These are phyloP conservation scores for Paraplagusia blochii DNA, from an alignment of 2,113 vertebrate species.

Conservation along the genomic window DNA sequence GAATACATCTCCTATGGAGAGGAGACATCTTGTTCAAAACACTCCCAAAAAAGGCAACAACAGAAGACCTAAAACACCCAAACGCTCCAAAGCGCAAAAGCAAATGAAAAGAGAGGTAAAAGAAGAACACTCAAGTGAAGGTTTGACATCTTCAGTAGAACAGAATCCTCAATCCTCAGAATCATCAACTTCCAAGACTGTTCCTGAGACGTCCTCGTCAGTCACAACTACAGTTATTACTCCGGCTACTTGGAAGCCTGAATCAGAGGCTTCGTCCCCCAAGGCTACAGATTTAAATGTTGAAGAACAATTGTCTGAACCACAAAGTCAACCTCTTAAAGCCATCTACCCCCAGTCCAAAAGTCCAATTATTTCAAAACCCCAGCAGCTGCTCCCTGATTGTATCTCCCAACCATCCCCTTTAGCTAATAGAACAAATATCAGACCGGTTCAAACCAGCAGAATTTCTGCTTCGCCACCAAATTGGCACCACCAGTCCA, in stretches of 20 bases:
- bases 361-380: conserved; percentile 60
- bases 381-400: conserved; percentile 59
- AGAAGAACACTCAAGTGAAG: conserved; percentile 57
- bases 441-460: conserved; percentile 66
- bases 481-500: conserved; percentile 83
- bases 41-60: conserved; percentile 80
- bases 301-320: conserved; percentile 55
- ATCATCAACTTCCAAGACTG: conserved; percentile 34
- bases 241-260: conserved; percentile 66
- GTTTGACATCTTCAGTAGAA: conserved; percentile 28
- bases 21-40: conserved; percentile 70
- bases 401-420: conserved; percentile 61
- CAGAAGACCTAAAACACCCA: conserved; percentile 78
- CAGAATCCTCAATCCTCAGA: conserved; percentile 42
- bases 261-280: conserved; percentile 34
- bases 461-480: conserved; percentile 74
- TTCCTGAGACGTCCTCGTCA: conserved; percentile 45
- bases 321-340: conserved; percentile 61
- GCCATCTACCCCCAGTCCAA: conserved; percentile 53
- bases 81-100: conserved; percentile 79
- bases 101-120: conserved; percentile 79
- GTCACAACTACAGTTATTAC: conserved; percentile 66
- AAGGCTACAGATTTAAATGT: conserved; percentile 44
- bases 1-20: conserved; percentile 69
- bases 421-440: conserved; percentile 61